Conservation (phyloP, 2,797 vertebrate species). For the Sternotherus odoratus region DNA sequence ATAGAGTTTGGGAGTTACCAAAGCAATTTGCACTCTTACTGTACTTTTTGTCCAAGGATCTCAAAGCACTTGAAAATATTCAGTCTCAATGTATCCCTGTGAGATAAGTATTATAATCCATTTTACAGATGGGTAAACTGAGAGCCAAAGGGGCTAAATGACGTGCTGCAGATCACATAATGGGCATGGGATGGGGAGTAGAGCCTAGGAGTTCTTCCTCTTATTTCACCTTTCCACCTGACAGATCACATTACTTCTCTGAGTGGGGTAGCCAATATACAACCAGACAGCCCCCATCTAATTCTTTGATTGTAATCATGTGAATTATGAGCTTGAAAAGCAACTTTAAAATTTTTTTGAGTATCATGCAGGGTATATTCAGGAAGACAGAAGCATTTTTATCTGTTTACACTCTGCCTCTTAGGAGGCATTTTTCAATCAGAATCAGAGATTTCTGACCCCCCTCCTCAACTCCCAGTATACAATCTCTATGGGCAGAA, state of each 20-base stretch:
- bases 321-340: neutral
- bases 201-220: neutral
- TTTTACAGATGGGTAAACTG: neutral
- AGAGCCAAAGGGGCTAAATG: neutral
- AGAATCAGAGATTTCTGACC: neutral
- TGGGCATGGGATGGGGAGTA: neutral
- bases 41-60: neutral
- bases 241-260: neutral
- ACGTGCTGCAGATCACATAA: neutral
- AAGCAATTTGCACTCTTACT: neutral
- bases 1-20: neutral
- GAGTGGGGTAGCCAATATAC: neutral
- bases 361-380: neutral
- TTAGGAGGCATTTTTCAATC: neutral
- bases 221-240: neutral
- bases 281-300: neutral
- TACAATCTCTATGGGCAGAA: neutral
- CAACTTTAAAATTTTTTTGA: neutral
- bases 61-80: neutral
- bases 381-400: neutral
- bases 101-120: neutral
- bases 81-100: neutral
- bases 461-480: neutral
- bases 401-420: neutral
- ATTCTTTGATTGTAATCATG: neutral